Base-by-base conservation (phyloP, 2,797 vertebrate genomes). In the Chelonia mydas region DNA sequence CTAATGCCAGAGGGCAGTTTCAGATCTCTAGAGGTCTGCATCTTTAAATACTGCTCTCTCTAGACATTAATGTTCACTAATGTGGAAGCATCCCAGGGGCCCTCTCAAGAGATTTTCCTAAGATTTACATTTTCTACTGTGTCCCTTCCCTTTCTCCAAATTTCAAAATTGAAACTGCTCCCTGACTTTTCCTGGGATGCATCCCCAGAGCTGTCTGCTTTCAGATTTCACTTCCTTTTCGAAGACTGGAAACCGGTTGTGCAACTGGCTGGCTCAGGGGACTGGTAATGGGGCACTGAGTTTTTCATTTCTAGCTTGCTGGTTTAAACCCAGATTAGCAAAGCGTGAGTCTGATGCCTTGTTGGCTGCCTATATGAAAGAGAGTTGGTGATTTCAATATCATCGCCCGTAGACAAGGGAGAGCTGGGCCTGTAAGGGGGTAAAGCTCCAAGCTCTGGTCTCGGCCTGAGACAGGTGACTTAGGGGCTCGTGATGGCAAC, bases 171-270 rank as follows among this genome's bases (percentile, higher is more conserved):
- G 87, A 91, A 45, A 37, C n/a, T 86, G 65, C 84, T 91, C 51
- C 57, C 80, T 87, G 57, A 87, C 74, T 93, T 96, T 88, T 94
- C n/a, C 83, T 55, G 59, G 79, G 84, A 11, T 87, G 85, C 88
- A 92, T 85, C 25, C 47, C 28, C 54, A 23, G 7, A 78, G 41
- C 8, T 0, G 37, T 61, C 81, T 21, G n/a, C n/a, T 68, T 68
- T n/a, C n/a, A 92, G 33, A 65, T 80, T 49, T 80, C 82, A 33
- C 65, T 91, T 91, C 25, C 51, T 77, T 88, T 87, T 49, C 83
- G 54, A 86, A 92, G 90, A 88, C 31, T 2, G 47, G 85, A 12
- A 92, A 10, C 28, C 5, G 27, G 55, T 74, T 74, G 53, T 50
- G 83, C 15, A 33, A 83, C 84, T 49, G 0, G 0, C 68, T 31